phyloP scores from a whole-genome alignment of 2,888 invertebrate genomes.

The Seladonia tumulorum region DNA sequence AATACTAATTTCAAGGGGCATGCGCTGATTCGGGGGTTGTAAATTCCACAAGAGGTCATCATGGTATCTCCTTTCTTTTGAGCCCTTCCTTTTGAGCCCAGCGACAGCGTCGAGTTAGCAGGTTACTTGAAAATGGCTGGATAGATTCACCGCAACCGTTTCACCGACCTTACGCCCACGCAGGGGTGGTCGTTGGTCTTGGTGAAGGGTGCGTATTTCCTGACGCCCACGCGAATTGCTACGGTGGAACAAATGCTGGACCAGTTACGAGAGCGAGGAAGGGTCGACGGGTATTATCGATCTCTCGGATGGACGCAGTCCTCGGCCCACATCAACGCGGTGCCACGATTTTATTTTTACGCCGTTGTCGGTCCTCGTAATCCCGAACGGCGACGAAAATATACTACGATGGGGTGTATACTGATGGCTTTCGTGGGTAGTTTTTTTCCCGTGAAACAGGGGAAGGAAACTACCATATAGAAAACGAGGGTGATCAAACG shows the following conservation, averaged over 20 bases:
- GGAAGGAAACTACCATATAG: not conserved
- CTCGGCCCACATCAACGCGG: constrained; percentile 58
- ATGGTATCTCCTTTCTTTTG: too few relatives aligned
- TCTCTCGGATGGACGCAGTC: constrained; percentile 40
- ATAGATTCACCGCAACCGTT: constrained; percentile 1
- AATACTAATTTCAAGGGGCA: too few relatives aligned
- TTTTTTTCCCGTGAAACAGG: not conserved
- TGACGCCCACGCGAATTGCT: constrained; percentile 54
- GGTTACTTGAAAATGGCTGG: not conserved
- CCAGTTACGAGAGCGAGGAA: constrained; percentile 2
- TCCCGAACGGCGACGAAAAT: constrained; percentile 22
- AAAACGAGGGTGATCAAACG: not conserved
- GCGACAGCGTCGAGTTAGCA: not conserved
- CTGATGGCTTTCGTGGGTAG: not conserved
- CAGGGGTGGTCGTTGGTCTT: not conserved
- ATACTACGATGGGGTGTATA: not conserved
- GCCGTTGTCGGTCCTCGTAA: not conserved
- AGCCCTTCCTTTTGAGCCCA: too few relatives aligned
- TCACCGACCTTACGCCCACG: constrained; percentile 18
- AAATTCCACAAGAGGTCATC: too few relatives aligned
- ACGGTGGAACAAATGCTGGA: constrained; percentile 13
- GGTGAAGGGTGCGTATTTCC: constrained; percentile 21
- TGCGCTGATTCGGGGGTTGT: too few relatives aligned
- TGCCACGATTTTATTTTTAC: constrained; percentile 45
- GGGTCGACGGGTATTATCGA: constrained; percentile 65